Conservation (phyloP, 2,888 invertebrate genomes). For the Dryocosmus kuriphilus region DNA sequence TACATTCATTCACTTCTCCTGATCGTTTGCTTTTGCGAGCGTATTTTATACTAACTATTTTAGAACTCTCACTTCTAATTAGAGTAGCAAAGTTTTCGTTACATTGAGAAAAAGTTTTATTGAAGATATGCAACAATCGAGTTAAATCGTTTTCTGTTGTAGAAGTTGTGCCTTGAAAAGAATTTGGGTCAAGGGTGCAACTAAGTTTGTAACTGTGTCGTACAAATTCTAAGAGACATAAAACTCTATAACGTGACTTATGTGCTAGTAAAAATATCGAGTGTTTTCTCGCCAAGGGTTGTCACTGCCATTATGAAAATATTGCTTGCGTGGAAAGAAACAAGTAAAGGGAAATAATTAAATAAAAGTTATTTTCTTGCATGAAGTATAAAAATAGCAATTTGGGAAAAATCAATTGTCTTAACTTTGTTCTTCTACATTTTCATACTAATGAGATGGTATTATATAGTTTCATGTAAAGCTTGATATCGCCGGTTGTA, state of each 20-base stretch:
- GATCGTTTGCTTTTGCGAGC: not conserved
- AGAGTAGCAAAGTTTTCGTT: not conserved
- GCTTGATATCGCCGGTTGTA: too few species aligned
- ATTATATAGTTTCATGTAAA: too few species aligned
- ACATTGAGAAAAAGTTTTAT: constrained; percentile 10
- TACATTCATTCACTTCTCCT: too few species aligned
- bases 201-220: constrained; percentile 61
- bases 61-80: not conserved
- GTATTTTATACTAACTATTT: not conserved
- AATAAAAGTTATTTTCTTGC: too few species aligned
- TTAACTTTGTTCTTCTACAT: too few species aligned
- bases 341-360: not conserved
- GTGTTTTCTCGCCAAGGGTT: constrained; percentile 31
- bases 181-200: constrained; percentile 65
- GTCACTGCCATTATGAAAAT: not conserved
- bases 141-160: constrained; percentile 26
- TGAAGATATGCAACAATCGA: constrained; percentile 2
- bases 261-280: constrained; percentile 35
- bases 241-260: constrained; percentile 52
- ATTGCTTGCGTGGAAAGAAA: not conserved
- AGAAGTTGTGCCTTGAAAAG: constrained; percentile 58
- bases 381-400: too few species aligned
- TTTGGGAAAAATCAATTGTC: too few species aligned
- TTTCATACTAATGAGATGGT: too few species aligned
- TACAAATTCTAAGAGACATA: constrained; percentile 58